Percentiles rank a stretch among this genome's conserved stretches.
Conservation (phyloP, 2,888 invertebrate genomes). For the Boloria selene region DNA sequence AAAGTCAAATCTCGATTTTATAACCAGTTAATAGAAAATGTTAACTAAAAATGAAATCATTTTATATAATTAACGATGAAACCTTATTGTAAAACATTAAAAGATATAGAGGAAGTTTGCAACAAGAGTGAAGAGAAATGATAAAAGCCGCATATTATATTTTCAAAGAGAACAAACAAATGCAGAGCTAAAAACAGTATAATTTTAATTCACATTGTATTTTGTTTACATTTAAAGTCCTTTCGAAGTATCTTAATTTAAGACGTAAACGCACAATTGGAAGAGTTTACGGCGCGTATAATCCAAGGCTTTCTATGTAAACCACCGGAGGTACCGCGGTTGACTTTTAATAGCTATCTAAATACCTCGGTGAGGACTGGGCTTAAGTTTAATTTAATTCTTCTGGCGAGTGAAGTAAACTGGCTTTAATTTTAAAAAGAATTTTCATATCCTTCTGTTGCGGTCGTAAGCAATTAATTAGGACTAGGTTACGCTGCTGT, state of each 20-base stretch:
- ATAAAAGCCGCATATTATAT: slow-evolving; percentile 2
- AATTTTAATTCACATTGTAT: slow-evolving; percentile 2
- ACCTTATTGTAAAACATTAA: slow-evolving; percentile 11
- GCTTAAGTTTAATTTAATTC: slow-evolving; percentile 65
- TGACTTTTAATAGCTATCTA: slow-evolving; percentile 69
- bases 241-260: slow-evolving; percentile 32
- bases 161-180: not conserved
- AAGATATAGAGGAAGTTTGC: slow-evolving; percentile 1
- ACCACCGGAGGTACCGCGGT: slow-evolving; percentile 58
- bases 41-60: not conserved
- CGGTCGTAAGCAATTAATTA: slow-evolving; percentile 20
- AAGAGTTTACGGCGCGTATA: slow-evolving; percentile 55
- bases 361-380: slow-evolving; percentile 57
- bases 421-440: slow-evolving; percentile 24
- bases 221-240: slow-evolving; percentile 25
- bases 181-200: not conserved
- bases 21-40: not conserved
- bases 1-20: not conserved
- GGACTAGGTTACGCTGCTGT: slow-evolving; percentile 19
- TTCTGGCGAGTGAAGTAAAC: slow-evolving; percentile 38
- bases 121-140: slow-evolving; percentile 8
- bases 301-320: slow-evolving; percentile 60
- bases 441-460: slow-evolving; percentile 24
- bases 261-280: slow-evolving; percentile 49
- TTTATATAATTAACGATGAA: slow-evolving; percentile 10